phyloP scores from a whole-genome alignment of 2,113 vertebrate species.

The Ctenomys sociabilis region DNA sequence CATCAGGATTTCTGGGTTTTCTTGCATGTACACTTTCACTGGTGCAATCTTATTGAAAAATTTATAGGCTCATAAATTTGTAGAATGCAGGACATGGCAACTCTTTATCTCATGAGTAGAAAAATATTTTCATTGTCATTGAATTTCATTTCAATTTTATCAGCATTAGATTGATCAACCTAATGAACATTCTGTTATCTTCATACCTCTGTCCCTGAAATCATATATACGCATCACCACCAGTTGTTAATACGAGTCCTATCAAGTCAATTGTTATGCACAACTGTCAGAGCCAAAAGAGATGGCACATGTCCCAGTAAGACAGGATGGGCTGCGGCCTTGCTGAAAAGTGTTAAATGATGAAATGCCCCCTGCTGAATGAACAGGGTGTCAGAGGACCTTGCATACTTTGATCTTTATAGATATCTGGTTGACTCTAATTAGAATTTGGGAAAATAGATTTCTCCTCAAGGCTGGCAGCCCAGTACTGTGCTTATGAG shows the following conservation, averaged over 20 bases:
- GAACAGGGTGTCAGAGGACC: background rate
- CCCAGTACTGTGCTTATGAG: background rate
- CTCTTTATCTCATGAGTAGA: conserved; percentile 14
- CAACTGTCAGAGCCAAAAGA: conserved; percentile 11
- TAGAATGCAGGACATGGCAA: background rate
- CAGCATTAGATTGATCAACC: background rate
- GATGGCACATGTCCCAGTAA: background rate
- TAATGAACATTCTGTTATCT: background rate
- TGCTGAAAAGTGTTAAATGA: background rate
- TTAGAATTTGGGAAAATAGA: conserved; percentile 7
- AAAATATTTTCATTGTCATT: background rate
- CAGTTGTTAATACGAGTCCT: background rate
- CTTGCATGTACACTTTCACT: background rate
- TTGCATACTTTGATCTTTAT: background rate
- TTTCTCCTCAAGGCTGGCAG: background rate
- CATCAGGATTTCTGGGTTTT: background rate
- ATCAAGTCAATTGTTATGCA: conserved; percentile 41
- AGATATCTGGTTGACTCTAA: background rate
- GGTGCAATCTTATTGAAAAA: background rate
- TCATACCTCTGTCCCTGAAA: background rate
- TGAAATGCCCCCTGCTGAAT: conserved; percentile 28
- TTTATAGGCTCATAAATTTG: background rate
- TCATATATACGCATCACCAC: background rate
- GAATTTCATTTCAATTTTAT: conserved; percentile 10
- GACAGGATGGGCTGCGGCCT: background rate